These are phyloP conservation scores for Galerucella pusilla DNA, from an alignment of 2,888 invertebrate species.

Conservation along the genomic window DNA sequence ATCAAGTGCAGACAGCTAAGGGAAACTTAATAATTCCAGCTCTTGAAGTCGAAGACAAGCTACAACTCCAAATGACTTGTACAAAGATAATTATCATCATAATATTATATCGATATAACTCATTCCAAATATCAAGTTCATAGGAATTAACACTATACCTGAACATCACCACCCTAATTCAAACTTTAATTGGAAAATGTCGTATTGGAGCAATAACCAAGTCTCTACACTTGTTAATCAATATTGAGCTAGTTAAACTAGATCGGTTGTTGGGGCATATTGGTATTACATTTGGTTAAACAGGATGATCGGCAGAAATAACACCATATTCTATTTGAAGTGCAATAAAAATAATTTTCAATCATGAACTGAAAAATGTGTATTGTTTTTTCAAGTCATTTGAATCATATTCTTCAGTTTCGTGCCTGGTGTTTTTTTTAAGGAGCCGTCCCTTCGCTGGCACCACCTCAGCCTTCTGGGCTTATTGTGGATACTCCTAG, in stretches of 20 bases:
- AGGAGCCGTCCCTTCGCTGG: no score
- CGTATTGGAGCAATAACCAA: background rate
- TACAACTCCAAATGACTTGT: background rate
- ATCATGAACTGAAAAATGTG: no score
- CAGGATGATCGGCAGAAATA: background rate
- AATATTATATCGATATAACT: background rate
- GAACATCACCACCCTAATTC: background rate
- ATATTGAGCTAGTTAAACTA: background rate
- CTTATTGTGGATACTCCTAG: no score
- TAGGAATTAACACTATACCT: background rate
- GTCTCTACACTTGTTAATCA: background rate
- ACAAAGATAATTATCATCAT: background rate
- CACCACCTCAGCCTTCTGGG: no score
- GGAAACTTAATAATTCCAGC: background rate
- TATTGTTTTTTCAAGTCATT: no score
- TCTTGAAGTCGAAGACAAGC: background rate
- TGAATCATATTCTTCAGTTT: no score
- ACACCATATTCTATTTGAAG: background rate
- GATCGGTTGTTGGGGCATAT: background rate
- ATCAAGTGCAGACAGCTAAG: background rate
- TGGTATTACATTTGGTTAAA: background rate
- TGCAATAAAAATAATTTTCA: background rate
- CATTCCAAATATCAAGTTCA: background rate
- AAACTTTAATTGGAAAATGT: background rate
- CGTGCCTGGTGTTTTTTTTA: no score